Conservation (phyloP, 2,888 invertebrate species). For the Trachelus troglodyta region DNA sequence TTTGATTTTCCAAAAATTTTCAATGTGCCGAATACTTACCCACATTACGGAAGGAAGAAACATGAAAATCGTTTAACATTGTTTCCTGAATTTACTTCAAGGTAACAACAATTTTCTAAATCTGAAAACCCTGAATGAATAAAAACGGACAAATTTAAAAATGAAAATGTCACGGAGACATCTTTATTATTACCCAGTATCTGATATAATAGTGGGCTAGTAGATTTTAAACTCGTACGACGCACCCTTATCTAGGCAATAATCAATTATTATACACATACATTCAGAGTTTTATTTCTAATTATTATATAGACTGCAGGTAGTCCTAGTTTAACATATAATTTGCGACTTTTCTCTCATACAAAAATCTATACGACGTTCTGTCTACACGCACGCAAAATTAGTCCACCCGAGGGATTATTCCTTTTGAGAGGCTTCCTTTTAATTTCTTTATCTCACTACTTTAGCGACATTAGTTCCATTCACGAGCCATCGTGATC, state of each 20-base stretch:
- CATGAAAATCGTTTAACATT: neutral
- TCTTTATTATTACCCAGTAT: constrained; percentile 59
- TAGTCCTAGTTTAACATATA: constrained; percentile 40
- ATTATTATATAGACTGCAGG: constrained; percentile 42
- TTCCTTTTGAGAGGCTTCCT: neutral
- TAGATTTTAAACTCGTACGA: constrained; percentile 47
- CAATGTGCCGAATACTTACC: neutral
- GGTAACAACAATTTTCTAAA: no score
- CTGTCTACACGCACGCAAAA: constrained; percentile 37
- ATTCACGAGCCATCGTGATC: neutral
- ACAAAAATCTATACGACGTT: constrained; percentile 51
- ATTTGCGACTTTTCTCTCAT: constrained; percentile 37
- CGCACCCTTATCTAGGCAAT: constrained; percentile 53
- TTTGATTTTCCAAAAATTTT: neutral
- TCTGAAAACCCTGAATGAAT: neutral
- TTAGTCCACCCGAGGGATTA: neutral
- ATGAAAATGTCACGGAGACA: constrained; percentile 59
- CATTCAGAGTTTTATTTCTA: constrained; percentile 50
- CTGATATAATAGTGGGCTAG: constrained; percentile 61
- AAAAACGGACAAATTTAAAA: constrained; percentile 39
- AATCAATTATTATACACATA: constrained; percentile 60
- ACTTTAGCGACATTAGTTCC: neutral
- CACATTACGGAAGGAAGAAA: neutral
- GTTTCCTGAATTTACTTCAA: no score
- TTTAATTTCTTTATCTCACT: neutral